Percentiles rank a stretch among this genome's conserved stretches.
These are phyloP conservation scores for Pseudopodoces humilis DNA, from an alignment of 2,113 vertebrate genomes.

Conservation along the genomic window DNA sequence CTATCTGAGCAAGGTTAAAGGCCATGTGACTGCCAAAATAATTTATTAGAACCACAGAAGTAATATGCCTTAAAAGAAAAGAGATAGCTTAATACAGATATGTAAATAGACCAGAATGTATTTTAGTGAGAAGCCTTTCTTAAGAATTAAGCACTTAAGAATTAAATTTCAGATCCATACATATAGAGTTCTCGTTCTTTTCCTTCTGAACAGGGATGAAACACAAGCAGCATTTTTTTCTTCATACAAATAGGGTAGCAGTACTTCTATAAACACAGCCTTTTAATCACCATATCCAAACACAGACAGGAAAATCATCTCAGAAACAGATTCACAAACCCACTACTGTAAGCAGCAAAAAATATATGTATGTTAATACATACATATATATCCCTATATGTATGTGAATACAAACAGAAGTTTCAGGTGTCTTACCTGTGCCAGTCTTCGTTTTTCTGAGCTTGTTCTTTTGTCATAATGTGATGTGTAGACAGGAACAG, in stretches of 20 bases:
- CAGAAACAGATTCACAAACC: not conserved
- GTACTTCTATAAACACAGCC: not conserved
- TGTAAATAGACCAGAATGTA: not conserved
- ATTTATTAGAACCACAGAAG: not conserved
- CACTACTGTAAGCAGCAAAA: not conserved
- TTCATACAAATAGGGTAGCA: not conserved
- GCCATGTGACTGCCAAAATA: not conserved
- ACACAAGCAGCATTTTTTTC: not conserved
- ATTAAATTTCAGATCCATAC: not conserved
- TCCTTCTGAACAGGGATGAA: not conserved
- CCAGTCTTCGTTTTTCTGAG: conserved; percentile 61
- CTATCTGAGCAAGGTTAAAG: not conserved
- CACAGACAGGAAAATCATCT: not conserved
- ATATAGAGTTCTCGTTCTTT: not conserved
- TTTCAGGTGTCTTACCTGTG: conserved; percentile 66
- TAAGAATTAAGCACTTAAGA: not conserved
- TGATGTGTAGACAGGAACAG: conserved; percentile 31
- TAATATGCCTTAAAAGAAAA: not conserved
- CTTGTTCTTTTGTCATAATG: conserved; percentile 45
- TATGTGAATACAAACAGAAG: not conserved
- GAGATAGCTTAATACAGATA: not conserved
- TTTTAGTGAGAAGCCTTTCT: not conserved
- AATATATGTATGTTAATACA: not conserved
- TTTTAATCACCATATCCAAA: not conserved
- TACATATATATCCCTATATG: not conserved